Base-by-base conservation (phyloP, 1,140 invertebrate species). In the Bombus confusus region DNA sequence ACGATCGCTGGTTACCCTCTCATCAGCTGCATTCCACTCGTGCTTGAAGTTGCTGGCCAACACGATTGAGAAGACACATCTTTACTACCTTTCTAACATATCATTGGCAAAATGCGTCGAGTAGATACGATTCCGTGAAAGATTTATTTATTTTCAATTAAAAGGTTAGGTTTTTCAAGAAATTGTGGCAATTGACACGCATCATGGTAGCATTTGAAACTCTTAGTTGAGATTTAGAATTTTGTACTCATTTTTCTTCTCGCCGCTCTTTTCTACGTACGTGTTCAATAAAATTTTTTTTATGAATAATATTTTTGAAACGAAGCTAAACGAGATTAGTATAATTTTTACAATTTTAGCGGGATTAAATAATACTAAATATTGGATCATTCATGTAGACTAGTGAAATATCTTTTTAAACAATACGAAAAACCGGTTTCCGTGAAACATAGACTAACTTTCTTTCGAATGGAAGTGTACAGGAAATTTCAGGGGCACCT, bases 1-100 rank as follows among this genome's bases (percentile, higher is more conserved):
- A 76, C 85, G 80, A 83, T 86, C 85, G 85, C 59, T 85, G 78
- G 47, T 85, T 85, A 85, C 73, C 69, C 78, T 79, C 82, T 85
- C 78, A 73, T 81, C 83, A 81, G 83, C 69, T 28, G 83, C 78
- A 85, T 85, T 85, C 83, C 83, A 39, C 37, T 66, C 78, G 78
- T 74, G 69, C 77, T 59, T 74, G 12, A 41, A 85, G 83, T 64
- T 73, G 52, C 69, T 73, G 57, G 3, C 52, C 71, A 59, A 74
- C 69, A 81, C 83, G 68, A 81, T 74, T 13, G 18, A 52, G 57
- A 66, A 66, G 41, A 39, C 82, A 52, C 82, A 52, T 69, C 73
- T 80, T 47, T 66, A 73, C 83, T 15, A 18, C n/a, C 59, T 52
- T 41, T 41, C 28, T 12, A 39, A 28, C 22, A 2, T 64, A 73